Percentiles rank a stretch among this genome's conserved stretches.
Conservation (phyloP, 1,140 invertebrate genomes). For the Callitettix versicolor region DNA sequence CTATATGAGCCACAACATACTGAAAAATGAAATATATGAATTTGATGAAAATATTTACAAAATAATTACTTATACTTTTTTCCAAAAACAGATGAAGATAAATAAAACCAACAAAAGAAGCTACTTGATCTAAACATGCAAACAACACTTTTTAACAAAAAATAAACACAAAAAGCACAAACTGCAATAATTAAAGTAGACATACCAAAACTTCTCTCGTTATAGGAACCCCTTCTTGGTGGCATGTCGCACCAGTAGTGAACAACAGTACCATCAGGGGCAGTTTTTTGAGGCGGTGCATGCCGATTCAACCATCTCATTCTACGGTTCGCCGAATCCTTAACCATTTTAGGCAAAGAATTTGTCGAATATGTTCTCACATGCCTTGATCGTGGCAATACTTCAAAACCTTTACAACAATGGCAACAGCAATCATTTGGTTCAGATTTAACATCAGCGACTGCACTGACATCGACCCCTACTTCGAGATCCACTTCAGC, state of each 20-base stretch:
- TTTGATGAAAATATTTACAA: no score
- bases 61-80: no score
- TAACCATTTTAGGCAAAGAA: constrained; percentile 19
- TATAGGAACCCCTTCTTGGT: constrained; percentile 20
- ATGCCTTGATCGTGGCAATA: background rate
- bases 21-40: no score
- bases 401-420: background rate
- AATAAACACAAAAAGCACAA: no score
- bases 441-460: constrained; percentile 2
- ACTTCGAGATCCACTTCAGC: constrained; percentile 11
- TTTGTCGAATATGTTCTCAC: constrained; percentile 8
- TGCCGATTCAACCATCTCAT: constrained; percentile 21
- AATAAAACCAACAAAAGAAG: no score
- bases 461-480: constrained; percentile 10
- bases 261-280: constrained; percentile 67
- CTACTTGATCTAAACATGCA: no score
- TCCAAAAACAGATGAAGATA: no score
- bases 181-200: background rate
- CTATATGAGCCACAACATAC: no score
- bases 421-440: background rate
- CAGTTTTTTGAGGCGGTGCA: constrained; percentile 57
- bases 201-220: constrained; percentile 8
- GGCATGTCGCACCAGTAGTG: constrained; percentile 74
- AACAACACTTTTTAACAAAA: no score
- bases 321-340: constrained; percentile 17